Conservation (phyloP, 2,797 vertebrate genomes). For the Xenopus petersii region DNA sequence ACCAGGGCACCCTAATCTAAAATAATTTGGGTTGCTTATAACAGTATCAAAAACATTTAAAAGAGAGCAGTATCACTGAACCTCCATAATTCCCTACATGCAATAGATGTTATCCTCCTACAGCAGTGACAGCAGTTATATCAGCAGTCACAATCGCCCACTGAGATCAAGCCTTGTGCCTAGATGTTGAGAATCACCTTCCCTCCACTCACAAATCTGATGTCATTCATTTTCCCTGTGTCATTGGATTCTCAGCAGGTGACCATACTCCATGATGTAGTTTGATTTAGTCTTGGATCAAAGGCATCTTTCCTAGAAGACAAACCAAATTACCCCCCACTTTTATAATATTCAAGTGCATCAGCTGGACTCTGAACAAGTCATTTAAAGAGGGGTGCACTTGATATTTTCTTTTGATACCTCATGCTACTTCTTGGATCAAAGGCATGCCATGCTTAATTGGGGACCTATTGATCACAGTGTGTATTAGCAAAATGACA, state of each 20-base stretch:
- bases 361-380: constrained; percentile 21
- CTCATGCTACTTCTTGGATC: constrained; percentile 16
- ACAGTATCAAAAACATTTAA: too few relatives aligned
- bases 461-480: constrained; percentile 15
- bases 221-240: constrained; percentile 34
- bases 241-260: constrained; percentile 12
- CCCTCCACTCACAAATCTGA: constrained; percentile 17
- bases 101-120: too few relatives aligned
- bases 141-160: constrained; percentile 17
- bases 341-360: constrained; percentile 10
- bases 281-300: background rate
- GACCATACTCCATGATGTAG: constrained; percentile 15
- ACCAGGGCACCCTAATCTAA: too few relatives aligned
- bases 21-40: too few relatives aligned
- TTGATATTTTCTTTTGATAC: constrained; percentile 1
- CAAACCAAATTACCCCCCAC: constrained; percentile 10
- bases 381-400: constrained; percentile 20
- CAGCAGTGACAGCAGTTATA: constrained; percentile 1
- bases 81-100: too few relatives aligned
- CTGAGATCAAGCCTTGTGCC: constrained; percentile 38
- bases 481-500: constrained; percentile 6
- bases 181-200: constrained; percentile 26
- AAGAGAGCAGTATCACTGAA: too few relatives aligned
- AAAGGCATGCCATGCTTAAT: constrained; percentile 9
- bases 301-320: background rate